phyloP scores from a whole-genome alignment of 1,140 invertebrate genomes.

The Drosophila chauvacae region DNA sequence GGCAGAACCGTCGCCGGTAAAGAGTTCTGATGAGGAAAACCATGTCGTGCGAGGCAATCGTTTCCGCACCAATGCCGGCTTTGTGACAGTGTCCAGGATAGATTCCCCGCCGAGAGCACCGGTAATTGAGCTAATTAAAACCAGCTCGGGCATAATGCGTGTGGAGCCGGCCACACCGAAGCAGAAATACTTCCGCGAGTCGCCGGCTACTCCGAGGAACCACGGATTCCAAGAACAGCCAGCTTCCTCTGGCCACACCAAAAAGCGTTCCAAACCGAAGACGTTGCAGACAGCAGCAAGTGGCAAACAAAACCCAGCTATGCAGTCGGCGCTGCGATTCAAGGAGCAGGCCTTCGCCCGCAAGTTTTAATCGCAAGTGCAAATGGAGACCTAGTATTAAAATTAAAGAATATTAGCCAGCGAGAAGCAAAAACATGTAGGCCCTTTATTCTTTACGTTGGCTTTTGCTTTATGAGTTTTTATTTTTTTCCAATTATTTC shows the following conservation, averaged over 20 bases:
- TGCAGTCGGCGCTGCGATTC: conserved; percentile 60
- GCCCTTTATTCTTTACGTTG: not conserved
- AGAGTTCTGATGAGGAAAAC: conserved; percentile 72
- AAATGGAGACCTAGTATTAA: conserved; percentile 5
- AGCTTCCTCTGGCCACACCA: not conserved
- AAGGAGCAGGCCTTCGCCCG: conserved; percentile 48
- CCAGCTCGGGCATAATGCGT: conserved; percentile 53
- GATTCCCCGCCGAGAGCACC: not conserved
- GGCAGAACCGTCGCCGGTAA: conserved; percentile 36
- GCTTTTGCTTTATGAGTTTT: not conserved
- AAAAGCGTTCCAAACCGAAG: conserved; percentile 4
- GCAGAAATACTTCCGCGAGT: conserved; percentile 63
- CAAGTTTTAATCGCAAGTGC: conserved; percentile 19
- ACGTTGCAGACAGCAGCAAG: not conserved
- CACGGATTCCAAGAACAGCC: conserved; percentile 31
- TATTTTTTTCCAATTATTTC: not conserved
- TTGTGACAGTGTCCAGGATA: conserved; percentile 34
- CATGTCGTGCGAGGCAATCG: conserved; percentile 15
- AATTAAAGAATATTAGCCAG: not conserved
- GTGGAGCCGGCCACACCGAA: conserved; percentile 70
- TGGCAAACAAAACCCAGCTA: conserved; percentile 40
- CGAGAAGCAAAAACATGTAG: not conserved
- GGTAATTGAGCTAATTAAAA: conserved; percentile 37
- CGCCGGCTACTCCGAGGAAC: conserved; percentile 42
- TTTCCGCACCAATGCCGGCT: conserved; percentile 60